Evolutionary conservation across 2,797 vertebrate species (phyloP).

Genomic region (Sebastes melanostomus): DNA sequence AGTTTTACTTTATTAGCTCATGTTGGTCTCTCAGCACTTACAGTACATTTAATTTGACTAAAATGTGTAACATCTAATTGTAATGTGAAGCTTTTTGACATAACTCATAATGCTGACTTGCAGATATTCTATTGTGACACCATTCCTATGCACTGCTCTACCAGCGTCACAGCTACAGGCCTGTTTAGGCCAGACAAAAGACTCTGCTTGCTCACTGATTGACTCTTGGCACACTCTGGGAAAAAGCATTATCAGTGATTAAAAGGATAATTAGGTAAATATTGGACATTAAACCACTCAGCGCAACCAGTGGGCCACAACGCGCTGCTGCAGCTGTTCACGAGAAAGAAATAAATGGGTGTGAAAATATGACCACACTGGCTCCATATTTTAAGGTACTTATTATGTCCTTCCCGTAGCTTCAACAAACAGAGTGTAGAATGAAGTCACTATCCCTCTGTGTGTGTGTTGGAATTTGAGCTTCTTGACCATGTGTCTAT

Average conservation of each 20-base stretch:
- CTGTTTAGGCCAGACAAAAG: background rate
- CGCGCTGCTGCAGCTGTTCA: background rate
- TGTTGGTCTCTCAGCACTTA: background rate
- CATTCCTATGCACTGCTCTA: background rate
- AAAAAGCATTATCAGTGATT: slow-evolving; percentile 16
- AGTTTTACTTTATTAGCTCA: background rate
- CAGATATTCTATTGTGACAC: background rate
- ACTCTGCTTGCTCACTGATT: background rate
- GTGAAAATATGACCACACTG: background rate
- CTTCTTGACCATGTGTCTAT: background rate
- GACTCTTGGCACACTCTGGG: slow-evolving; percentile 5
- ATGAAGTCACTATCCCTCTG: background rate
- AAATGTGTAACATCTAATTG: background rate
- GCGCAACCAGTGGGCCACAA: background rate
- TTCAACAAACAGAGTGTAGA: background rate
- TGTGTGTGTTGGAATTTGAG: background rate
- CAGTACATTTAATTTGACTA: background rate
- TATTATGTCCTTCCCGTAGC: background rate
- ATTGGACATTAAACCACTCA: slow-evolving; percentile 6
- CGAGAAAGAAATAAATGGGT: background rate
- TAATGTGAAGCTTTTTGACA: background rate
- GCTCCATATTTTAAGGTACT: background rate
- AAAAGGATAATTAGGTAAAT: slow-evolving; percentile 28
- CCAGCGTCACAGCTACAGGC: background rate
- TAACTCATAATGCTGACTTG: background rate